Conservation (phyloP, 2,888 invertebrate genomes). For the Himalopsyche japonica region DNA sequence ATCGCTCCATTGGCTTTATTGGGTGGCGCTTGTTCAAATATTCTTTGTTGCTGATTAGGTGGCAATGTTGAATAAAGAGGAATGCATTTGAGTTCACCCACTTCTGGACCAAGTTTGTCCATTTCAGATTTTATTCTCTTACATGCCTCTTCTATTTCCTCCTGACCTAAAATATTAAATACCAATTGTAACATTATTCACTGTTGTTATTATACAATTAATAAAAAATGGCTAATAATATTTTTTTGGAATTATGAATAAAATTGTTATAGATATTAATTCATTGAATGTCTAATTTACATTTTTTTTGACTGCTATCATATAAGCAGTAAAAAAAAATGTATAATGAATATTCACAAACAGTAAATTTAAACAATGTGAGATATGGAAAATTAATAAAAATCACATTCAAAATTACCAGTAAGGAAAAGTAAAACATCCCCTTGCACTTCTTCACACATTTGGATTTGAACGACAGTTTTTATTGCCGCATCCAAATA, state of each 20-base stretch:
- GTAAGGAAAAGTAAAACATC: conserved; percentile 92
- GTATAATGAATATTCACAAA: no score
- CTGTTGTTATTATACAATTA: no score
- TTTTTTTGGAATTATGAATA: no score
- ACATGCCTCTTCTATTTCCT: conserved; percentile 99
- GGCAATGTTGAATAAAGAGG: conserved; percentile 98
- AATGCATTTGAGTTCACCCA: conserved; percentile 97
- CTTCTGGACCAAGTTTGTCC: conserved; percentile 94
- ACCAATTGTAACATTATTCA: not conserved
- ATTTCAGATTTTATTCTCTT: conserved; percentile 95
- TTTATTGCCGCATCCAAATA: conserved; percentile 98
- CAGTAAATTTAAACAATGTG: no score
- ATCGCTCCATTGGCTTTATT: conserved; percentile 86
- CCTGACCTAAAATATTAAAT: conserved; percentile 60
- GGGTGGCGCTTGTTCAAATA: conserved; percentile 96
- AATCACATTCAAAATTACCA: conserved; percentile 42
- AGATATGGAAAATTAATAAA: not conserved
- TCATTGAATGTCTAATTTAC: no score
- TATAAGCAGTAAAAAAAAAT: no score
- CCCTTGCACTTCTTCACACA: conserved; percentile 91
- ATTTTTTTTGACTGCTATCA: no score
- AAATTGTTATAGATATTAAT: no score
- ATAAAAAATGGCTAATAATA: no score
- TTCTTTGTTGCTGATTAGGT: conserved; percentile 94
- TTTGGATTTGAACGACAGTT: conserved; percentile 93